These are phyloP conservation scores for Plestiodon gilberti DNA, from an alignment of 2,113 vertebrate genomes.

Conservation along the genomic window DNA sequence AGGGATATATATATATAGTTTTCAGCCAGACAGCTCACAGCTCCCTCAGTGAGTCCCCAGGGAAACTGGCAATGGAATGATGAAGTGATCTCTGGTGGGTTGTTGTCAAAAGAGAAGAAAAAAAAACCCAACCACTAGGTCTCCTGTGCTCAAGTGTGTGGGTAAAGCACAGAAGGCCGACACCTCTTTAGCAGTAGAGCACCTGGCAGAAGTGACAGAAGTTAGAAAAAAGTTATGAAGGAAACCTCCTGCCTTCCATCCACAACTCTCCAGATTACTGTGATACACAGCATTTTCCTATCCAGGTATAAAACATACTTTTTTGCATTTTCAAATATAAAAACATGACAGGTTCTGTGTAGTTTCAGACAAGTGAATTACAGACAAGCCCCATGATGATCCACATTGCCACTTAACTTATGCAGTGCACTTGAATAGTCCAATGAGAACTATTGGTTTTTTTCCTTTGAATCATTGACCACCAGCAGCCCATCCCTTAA, in stretches of 20 bases:
- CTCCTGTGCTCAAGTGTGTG: background rate
- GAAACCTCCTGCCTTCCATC: background rate
- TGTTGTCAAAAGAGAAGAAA: background rate
- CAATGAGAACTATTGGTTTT: background rate
- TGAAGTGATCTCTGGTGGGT: background rate
- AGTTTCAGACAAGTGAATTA: background rate
- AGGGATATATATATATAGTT: background rate
- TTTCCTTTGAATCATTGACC: background rate
- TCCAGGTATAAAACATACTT: background rate
- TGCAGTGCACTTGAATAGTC: background rate
- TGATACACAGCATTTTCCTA: background rate
- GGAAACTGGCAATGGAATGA: background rate
- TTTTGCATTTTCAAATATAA: background rate
- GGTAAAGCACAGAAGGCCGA: background rate
- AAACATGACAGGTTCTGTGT: background rate
- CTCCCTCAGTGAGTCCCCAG: background rate
- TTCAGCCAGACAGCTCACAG: background rate
- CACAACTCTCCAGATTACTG: background rate
- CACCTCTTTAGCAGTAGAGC: background rate
- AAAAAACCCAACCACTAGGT: background rate
- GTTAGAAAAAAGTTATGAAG: too few species aligned
- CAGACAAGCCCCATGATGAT: too few species aligned
- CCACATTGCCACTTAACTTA: too few species aligned
- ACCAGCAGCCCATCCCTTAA: background rate
- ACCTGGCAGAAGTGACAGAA: background rate